Percentiles rank a stretch among this genome's conserved stretches.
These are phyloP conservation scores for Fopius arisanus DNA, from an alignment of 1,140 invertebrate species.

Conservation along the genomic window DNA sequence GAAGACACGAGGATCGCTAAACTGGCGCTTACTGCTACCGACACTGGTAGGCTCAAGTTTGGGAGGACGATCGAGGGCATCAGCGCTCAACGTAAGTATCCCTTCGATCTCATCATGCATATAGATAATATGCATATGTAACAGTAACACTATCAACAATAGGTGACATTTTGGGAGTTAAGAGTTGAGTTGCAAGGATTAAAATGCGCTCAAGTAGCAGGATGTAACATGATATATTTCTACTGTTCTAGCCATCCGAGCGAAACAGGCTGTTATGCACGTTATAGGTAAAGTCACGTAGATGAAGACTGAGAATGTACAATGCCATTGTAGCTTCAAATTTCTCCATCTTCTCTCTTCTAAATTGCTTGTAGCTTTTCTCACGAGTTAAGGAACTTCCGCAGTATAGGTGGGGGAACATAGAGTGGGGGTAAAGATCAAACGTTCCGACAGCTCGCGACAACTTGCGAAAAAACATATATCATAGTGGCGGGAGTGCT, in stretches of 20 bases:
- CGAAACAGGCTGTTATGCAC: slow-evolving; percentile 64
- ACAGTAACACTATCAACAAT: background rate
- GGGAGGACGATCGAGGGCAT: slow-evolving; percentile 77
- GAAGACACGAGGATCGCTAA: slow-evolving; percentile 41
- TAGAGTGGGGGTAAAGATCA: no score
- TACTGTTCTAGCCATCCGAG: slow-evolving; percentile 61
- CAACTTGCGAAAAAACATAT: no score
- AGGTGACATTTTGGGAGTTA: background rate
- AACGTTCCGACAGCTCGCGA: no score
- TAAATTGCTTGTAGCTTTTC: background rate
- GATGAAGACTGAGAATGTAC: slow-evolving; percentile 27
- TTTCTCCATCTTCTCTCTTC: background rate
- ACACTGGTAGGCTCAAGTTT: slow-evolving; percentile 73
- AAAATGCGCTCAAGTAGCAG: slow-evolving; percentile 29
- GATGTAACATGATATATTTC: slow-evolving; percentile 50
- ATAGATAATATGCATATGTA: background rate
- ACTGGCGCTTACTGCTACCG: slow-evolving; percentile 52
- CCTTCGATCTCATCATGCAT: no score
- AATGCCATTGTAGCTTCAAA: background rate
- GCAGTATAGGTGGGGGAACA: no score
- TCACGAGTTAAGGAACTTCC: background rate
- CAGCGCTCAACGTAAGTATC: slow-evolving; percentile 80
- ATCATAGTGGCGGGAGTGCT: no score
- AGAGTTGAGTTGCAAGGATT: background rate
- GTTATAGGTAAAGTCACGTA: slow-evolving; percentile 63